Evolutionary conservation across 1,140 invertebrate genomes (phyloP).

Genomic region (Scaptomyza montana): DNA sequence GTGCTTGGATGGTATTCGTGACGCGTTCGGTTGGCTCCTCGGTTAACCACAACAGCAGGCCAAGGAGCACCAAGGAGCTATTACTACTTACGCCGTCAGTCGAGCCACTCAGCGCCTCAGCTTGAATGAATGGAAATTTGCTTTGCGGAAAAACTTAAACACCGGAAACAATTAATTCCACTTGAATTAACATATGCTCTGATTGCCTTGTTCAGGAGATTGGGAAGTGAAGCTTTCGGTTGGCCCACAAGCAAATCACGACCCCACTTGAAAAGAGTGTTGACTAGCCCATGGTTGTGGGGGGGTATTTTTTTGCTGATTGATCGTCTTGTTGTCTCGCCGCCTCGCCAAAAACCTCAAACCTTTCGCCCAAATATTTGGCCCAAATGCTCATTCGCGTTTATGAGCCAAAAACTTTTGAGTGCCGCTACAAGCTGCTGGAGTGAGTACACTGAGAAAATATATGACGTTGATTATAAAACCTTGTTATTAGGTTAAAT

Average conservation of each 20-base stretch:
- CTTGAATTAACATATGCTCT: conserved; percentile 83
- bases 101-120: conserved; percentile 42
- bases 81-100: conserved; percentile 28
- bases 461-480: too few relatives aligned
- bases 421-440: too few relatives aligned
- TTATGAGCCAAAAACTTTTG: conserved; percentile 69
- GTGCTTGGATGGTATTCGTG: conserved; percentile 24
- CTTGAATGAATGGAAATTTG: conserved; percentile 71
- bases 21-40: conserved; percentile 25
- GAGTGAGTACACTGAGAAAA: not conserved
- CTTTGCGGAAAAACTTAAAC: conserved; percentile 83
- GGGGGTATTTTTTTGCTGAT: conserved; percentile 44
- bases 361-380: conserved; percentile 36
- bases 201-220: conserved; percentile 41
- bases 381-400: conserved; percentile 46
- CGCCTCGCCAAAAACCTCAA: conserved; percentile 1
- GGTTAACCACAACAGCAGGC: conserved; percentile 44
- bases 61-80: not conserved
- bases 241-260: conserved; percentile 41
- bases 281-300: conserved; percentile 49
- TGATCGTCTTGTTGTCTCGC: conserved; percentile 53
- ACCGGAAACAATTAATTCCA: conserved; percentile 84
- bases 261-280: conserved; percentile 53
- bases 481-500: too few relatives aligned
- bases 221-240: conserved; percentile 5